Evolutionary conservation across 2,113 vertebrate species (phyloP), one percentile per base, ranked within the genome.

Genomic region (Galemys pyrenaicus): DNA sequence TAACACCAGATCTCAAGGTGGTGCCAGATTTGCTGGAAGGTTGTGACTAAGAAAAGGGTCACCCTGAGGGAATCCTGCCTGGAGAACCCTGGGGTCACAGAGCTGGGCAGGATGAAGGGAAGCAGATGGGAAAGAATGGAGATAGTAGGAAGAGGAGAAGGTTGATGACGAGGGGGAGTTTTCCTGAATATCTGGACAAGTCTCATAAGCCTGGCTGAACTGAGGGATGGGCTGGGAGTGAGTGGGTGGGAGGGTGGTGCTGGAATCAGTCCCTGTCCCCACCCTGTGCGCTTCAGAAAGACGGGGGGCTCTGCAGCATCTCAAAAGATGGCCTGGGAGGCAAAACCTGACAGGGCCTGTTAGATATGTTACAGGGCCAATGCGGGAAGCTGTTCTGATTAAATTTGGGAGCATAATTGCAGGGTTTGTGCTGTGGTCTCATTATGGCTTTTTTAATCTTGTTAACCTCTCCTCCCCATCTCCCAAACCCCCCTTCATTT

Each of bases 401-500:
- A 97, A 97, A 97, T 96, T 96, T 94, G 96, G 96, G 96, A 97
- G 87, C 86, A 8, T 97, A 97, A 97, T 97, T 96, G 91, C 77
- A 97, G 97, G 96, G 96, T 97, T 96, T 92, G 94, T 92, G 68
- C 96, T 97, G 97, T 44, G 97, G 97, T 95, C 97, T 96, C 95
- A 97, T 97, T 97, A 97, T 96, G 97, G 96, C 93, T 96, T 97
- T 97, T 97, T 96, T 71, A 97, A 97, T 97, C 97, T 97, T 97
- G 96, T 97, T 97, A 97, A 96, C 96, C 92, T 96, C 94, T 91
- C 80, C 54, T 68, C 80, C 71, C 74, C 89, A 35, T 46, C 90
- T 74, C 80, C 77, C 87, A 46, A 15, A 4, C 51, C 62, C 86
- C 44, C 28, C 39, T 37, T 62, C 7, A 0, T 89, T 91, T 93